phyloP scores from a whole-genome alignment of 2,888 invertebrate genomes.

The Tetragonisca angustula region DNA sequence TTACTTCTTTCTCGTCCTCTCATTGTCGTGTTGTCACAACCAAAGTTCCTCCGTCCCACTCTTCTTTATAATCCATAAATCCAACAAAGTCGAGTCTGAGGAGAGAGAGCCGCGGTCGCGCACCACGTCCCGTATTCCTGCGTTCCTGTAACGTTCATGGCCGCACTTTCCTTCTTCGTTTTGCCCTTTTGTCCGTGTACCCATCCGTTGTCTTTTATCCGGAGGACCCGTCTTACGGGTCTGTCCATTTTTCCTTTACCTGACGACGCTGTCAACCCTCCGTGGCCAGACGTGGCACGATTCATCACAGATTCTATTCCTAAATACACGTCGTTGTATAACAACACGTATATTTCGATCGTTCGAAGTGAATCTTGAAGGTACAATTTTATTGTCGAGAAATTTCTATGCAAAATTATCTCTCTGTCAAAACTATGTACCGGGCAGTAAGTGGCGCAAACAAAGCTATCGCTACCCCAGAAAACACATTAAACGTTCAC shows the following conservation, averaged over 20 bases:
- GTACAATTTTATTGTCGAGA: neutral
- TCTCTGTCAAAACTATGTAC: slow-evolving; percentile 38
- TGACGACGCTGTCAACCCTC: slow-evolving; percentile 14
- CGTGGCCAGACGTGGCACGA: slow-evolving; percentile 16
- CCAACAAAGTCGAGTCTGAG: slow-evolving; percentile 79
- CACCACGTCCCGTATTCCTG: slow-evolving; percentile 54
- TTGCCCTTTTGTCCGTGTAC: slow-evolving; percentile 73
- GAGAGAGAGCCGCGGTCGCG: slow-evolving; percentile 29
- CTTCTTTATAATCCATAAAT: slow-evolving; percentile 82
- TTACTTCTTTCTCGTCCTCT: slow-evolving; percentile 79
- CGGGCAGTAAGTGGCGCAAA: slow-evolving; percentile 69
- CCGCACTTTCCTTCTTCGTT: slow-evolving; percentile 64
- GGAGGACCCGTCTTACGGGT: slow-evolving; percentile 68
- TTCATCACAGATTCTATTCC: slow-evolving; percentile 25
- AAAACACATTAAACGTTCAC: slow-evolving; percentile 76
- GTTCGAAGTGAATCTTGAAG: no score
- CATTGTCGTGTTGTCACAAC: slow-evolving; percentile 80
- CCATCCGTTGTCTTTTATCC: slow-evolving; percentile 77
- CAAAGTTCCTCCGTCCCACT: slow-evolving; percentile 72
- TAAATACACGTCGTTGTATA: no score
- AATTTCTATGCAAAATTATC: slow-evolving; percentile 63
- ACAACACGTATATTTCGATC: no score
- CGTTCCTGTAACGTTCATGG: slow-evolving; percentile 65
- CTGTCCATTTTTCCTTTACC: slow-evolving; percentile 29
- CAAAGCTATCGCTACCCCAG: slow-evolving; percentile 77